Percentiles rank a stretch among this genome's conserved stretches.
Conservation (phyloP, 1,140 invertebrate species). For the Apis mellifera region Amel_HAv3.1 CM009941.2:1765501-1766000, state of each 20-base stretch:
- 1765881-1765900: conserved; percentile 46
- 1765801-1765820: conserved; percentile 51
- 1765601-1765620: conserved; percentile 41
- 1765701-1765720: too few relatives aligned
- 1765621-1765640: conserved; percentile 58
- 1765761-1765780: neutral
- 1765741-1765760: conserved; percentile 32
- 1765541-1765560: conserved; percentile 27
- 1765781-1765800: conserved; percentile 42
- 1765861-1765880: conserved; percentile 30
- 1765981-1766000: neutral
- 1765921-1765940: conserved; percentile 42
- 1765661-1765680: conserved; percentile 37
- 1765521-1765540: conserved; percentile 8
- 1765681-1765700: conserved; percentile 51
- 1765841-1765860: conserved; percentile 50
- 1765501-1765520: too few relatives aligned
- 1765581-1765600: conserved; percentile 34
- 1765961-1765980: neutral
- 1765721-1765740: conserved; percentile 23
- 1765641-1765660: conserved; percentile 49
- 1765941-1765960: conserved; percentile 3
- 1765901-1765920: conserved; percentile 36
- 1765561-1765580: conserved; percentile 56
- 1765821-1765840: conserved; percentile 34